These are phyloP conservation scores for Autographa gamma DNA, from an alignment of 2,888 invertebrate species.

Conservation along the genomic window DNA sequence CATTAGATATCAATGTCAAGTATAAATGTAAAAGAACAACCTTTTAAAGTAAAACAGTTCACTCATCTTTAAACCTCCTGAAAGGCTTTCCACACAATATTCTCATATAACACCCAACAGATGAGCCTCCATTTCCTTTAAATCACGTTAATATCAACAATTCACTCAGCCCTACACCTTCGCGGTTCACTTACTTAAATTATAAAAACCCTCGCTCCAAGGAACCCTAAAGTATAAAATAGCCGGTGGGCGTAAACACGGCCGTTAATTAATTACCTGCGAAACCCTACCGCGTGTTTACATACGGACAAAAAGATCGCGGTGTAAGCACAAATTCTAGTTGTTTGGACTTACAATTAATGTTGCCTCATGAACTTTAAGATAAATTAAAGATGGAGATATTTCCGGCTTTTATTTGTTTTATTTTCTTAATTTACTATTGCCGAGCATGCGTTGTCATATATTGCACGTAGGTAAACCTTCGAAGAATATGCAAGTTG, in stretches of 20 bases:
- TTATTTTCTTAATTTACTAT: too few species aligned
- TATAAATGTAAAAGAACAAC: neutral
- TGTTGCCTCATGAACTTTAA: slow-evolving; percentile 22
- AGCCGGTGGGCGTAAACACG: slow-evolving; percentile 58
- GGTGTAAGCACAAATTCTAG: slow-evolving; percentile 32
- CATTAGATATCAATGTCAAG: too few species aligned
- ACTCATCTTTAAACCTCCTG: neutral
- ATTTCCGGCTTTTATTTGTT: neutral
- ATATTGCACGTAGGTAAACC: too few species aligned
- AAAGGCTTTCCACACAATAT: neutral
- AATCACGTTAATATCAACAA: slow-evolving; percentile 18
- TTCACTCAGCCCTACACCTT: slow-evolving; percentile 20
- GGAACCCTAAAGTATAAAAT: slow-evolving; percentile 59
- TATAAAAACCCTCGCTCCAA: slow-evolving; percentile 42
- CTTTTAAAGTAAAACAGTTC: neutral
- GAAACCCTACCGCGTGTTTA: slow-evolving; percentile 57
- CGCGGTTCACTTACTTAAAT: slow-evolving; percentile 35
- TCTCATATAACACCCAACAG: neutral
- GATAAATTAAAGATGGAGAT: neutral
- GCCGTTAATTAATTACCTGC: slow-evolving; percentile 63
- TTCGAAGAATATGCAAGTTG: too few species aligned
- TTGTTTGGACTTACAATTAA: slow-evolving; percentile 35
- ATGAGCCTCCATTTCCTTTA: slow-evolving; percentile 2
- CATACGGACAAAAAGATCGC: slow-evolving; percentile 56
- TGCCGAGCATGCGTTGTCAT: too few species aligned